Conservation (phyloP, 1,140 invertebrate species). For the Hyles vespertilio region DNA sequence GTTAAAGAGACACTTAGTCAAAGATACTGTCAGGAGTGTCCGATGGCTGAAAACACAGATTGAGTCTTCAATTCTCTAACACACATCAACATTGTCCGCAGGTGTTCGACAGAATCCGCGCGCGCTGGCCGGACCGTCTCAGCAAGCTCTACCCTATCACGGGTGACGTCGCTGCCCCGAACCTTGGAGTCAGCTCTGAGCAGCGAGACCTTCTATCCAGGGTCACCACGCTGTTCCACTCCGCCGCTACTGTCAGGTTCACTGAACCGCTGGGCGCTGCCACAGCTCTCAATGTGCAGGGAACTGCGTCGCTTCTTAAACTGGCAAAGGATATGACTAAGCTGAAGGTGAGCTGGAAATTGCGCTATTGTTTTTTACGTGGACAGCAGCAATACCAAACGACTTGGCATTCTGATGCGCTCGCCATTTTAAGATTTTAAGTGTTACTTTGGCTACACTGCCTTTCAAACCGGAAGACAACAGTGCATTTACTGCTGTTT, state of each 20-base stretch:
- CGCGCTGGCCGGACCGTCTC: slow-evolving; percentile 78
- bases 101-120: slow-evolving; percentile 83
- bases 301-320: slow-evolving; percentile 77
- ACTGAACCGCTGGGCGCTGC: slow-evolving; percentile 86
- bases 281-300: slow-evolving; percentile 78
- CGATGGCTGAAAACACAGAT: no score
- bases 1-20: slow-evolving; percentile 95
- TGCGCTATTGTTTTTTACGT: neutral
- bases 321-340: slow-evolving; percentile 80
- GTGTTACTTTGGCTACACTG: no score
- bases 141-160: slow-evolving; percentile 86
- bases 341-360: slow-evolving; percentile 78
- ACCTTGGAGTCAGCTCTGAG: slow-evolving; percentile 82
- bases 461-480: no score
- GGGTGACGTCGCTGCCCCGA: slow-evolving; percentile 90
- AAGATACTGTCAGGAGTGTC: slow-evolving; percentile 87
- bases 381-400: no score
- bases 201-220: slow-evolving; percentile 71
- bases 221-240: slow-evolving; percentile 79
- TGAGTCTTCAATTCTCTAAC: no score
- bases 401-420: neutral
- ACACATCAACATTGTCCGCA: slow-evolving; percentile 37
- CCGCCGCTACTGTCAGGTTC: slow-evolving; percentile 84
- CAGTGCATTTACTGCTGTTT: no score
- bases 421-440: neutral